Evolutionary conservation across 1,140 invertebrate genomes (phyloP).

Genomic region (Orchestia grillus): DNA sequence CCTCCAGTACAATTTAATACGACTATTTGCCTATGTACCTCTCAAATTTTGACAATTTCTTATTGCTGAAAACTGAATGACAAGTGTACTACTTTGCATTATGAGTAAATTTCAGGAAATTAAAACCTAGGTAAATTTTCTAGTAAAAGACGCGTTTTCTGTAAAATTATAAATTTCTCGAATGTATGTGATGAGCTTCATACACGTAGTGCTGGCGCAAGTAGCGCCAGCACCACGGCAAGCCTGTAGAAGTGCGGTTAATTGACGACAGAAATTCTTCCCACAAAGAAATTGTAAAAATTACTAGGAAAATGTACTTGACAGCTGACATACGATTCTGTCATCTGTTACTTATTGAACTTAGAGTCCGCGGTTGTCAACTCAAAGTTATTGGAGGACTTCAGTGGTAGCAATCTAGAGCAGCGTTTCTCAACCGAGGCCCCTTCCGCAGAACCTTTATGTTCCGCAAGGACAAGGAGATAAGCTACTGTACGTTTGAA

Average conservation of each 20-base stretch:
- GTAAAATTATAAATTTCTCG: no score
- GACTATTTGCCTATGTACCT: no score
- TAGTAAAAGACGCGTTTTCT: no score
- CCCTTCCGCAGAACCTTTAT: no score
- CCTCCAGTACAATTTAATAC: no score
- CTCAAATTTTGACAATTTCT: no score
- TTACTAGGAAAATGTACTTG: background rate
- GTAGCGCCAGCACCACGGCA: background rate
- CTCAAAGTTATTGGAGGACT: background rate
- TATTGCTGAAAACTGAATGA: background rate
- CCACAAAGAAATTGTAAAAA: background rate
- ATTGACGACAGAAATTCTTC: background rate
- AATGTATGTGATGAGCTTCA: no score
- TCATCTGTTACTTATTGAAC: background rate
- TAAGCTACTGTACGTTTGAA: no score
- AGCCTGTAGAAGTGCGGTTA: background rate
- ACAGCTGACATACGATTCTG: background rate
- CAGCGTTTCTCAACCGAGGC: no score
- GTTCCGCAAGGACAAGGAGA: no score
- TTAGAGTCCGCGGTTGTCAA: background rate
- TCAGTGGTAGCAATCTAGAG: background rate
- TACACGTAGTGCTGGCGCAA: no score
- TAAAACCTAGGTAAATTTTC: no score
- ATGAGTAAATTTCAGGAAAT: background rate
- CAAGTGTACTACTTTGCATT: background rate